These are phyloP conservation scores for Fabriciana adippe DNA, from an alignment of 2,888 invertebrate species.

Conservation along the genomic window DNA sequence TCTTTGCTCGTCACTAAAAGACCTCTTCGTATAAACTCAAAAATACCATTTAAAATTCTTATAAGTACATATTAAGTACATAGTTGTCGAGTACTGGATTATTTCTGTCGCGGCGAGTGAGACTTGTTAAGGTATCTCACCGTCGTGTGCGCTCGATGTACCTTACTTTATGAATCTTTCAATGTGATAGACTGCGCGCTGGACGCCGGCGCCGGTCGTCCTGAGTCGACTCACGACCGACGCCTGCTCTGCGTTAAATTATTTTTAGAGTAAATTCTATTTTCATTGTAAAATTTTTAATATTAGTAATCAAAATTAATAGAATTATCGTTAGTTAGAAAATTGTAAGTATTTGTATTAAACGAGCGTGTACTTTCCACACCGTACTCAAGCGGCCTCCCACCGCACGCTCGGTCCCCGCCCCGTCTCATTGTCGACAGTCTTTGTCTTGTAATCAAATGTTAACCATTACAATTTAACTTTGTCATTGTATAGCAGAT, in stretches of 20 bases:
- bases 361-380: conserved; percentile 72
- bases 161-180: conserved; percentile 78
- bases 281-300: conserved; percentile 81
- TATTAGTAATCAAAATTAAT: conserved; percentile 75
- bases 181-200: conserved; percentile 76
- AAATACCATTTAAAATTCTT: conserved; percentile 61
- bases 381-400: conserved; percentile 50
- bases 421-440: conserved; percentile 68
- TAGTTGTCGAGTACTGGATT: conserved; percentile 67
- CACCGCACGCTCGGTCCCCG: conserved; percentile 67
- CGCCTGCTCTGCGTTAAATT: conserved; percentile 67
- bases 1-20: conserved; percentile 91
- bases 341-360: conserved; percentile 78
- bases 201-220: conserved; percentile 67
- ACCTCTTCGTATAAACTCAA: conserved; percentile 89
- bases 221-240: conserved; percentile 71
- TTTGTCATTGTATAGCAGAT: conserved; percentile 71
- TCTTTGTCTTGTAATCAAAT: conserved; percentile 77
- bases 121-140: conserved; percentile 44
- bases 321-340: conserved; percentile 78
- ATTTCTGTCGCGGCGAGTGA: conserved; percentile 56
- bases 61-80: conserved; percentile 54
- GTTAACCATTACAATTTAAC: conserved; percentile 71
- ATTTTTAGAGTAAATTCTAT: conserved; percentile 82
- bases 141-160: conserved; percentile 50